Percentiles rank a stretch among this genome's conserved stretches.
Conservation (phyloP, 2,888 invertebrate species). For the Heliconius erato region DNA sequence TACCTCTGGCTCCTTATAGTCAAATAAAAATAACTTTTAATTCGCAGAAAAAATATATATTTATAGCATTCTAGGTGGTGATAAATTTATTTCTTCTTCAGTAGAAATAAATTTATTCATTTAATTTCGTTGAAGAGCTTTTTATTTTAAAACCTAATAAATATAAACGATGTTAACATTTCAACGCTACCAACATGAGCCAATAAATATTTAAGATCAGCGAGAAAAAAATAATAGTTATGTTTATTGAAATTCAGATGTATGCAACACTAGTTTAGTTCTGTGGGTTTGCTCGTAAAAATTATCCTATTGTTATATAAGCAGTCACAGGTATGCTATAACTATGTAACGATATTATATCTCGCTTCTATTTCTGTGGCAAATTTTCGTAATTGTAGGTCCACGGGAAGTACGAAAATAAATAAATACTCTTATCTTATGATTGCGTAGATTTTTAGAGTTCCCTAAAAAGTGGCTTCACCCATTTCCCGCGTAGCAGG, state of each 20-base stretch:
- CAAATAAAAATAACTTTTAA: slow-evolving; percentile 1
- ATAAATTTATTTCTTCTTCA: slow-evolving; percentile 36
- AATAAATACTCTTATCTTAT: no score
- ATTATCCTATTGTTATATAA: neutral
- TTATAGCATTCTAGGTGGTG: slow-evolving; percentile 30
- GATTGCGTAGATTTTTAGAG: no score
- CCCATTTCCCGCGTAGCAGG: no score
- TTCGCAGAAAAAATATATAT: slow-evolving; percentile 30
- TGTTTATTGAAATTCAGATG: slow-evolving; percentile 14
- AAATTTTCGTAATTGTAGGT: no score
- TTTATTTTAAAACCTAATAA: slow-evolving; percentile 58
- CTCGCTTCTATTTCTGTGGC: no score
- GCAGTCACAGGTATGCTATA: neutral
- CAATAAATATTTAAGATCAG: slow-evolving; percentile 22
- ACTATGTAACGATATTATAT: neutral
- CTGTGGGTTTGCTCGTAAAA: neutral
- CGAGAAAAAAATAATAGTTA: slow-evolving; percentile 24
- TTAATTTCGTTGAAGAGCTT: slow-evolving; percentile 34
- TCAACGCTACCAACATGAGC: slow-evolving; percentile 52
- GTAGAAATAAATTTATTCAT: no score
- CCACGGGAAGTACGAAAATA: no score
- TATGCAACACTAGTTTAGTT: neutral
- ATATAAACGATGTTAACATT: slow-evolving; percentile 57
- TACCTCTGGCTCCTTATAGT: neutral
- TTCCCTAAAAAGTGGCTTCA: neutral